These are phyloP conservation scores for Pogonognathellus flavescens DNA, from an alignment of 1,140 invertebrate genomes.

Conservation along the genomic window DNA sequence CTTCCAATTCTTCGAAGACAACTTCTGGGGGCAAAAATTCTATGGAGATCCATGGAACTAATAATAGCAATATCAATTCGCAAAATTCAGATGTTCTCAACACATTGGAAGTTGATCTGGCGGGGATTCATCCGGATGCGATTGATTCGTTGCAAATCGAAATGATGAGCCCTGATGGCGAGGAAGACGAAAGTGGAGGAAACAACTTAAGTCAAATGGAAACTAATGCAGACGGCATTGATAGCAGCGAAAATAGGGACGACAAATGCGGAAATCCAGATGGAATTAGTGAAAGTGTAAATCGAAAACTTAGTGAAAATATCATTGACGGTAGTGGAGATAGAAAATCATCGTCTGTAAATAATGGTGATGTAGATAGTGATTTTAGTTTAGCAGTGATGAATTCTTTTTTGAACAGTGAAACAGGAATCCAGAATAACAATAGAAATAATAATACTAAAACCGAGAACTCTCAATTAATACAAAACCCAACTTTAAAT, in stretches of 20 bases:
- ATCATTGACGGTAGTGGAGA: background rate
- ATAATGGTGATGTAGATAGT: background rate
- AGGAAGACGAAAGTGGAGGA: constrained; percentile 9
- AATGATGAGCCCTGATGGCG: constrained; percentile 55
- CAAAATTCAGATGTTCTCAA: constrained; percentile 18
- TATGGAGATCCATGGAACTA: background rate
- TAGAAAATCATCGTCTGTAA: background rate
- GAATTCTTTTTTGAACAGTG: constrained; percentile 16
- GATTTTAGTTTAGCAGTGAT: constrained; percentile 15
- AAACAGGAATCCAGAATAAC: background rate
- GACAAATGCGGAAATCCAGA: background rate
- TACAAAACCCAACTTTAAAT: background rate
- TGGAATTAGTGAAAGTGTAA: constrained; percentile 9
- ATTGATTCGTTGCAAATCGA: constrained; percentile 63
- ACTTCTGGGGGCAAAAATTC: background rate
- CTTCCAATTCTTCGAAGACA: background rate
- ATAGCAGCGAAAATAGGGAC: background rate
- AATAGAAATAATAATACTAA: constrained; percentile 1
- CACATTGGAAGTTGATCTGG: constrained; percentile 42
- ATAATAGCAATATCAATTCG: background rate
- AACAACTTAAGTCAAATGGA: background rate
- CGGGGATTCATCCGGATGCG: constrained; percentile 52
- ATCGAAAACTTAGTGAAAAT: constrained; percentile 3
- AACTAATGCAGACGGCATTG: background rate
- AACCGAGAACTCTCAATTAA: constrained; percentile 25